Base-by-base conservation (phyloP, 2,888 invertebrate species). In the Lucinisca nassula region DNA sequence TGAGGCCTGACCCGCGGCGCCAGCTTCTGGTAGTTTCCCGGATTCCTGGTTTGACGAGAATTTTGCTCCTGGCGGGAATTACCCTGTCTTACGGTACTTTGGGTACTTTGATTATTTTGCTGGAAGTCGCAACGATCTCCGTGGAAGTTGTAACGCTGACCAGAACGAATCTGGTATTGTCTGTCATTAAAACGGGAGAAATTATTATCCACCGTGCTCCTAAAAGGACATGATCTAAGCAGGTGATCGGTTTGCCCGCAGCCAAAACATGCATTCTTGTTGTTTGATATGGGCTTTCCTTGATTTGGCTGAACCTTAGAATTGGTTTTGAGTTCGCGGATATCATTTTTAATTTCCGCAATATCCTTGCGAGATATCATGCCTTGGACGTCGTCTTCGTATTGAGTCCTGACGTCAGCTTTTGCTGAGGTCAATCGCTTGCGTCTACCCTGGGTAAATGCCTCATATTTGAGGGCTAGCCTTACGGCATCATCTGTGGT, bases 11-110 rank as follows among this genome's bases (percentile, higher is more conserved):
- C 74, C 74, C 74, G 17, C 74, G 74, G 38, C 49, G 12, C 17
- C 74, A 74, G 74, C 74, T 74, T 1, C 30, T 40, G 74, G 38
- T 10, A 72, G 72, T 72, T 72, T 72, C 21, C 70, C 70, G 32
- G 32, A 27, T 70, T 70, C 70, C 72, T 17, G 2, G 37, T n/a
- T n/a, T n/a, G n/a, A n/a, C n/a, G n/a, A n/a, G n/a, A n/a, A n/a
- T n/a, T n/a, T n/a, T n/a, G n/a, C n/a, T n/a, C n/a, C n/a, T n/a
- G n/a, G n/a, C n/a, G n/a, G n/a, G n/a, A n/a, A n/a, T n/a, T n/a
- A n/a, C n/a, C n/a, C n/a, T n/a, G n/a, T n/a, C n/a, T n/a, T n/a
- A n/a, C n/a, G n/a, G n/a, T n/a, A n/a, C 40, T 32, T 6, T 74
- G 30, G n/a, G 74, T 27, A 45, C 49, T 74, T 74, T 74, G 45